phyloP scores from a whole-genome alignment of 2,888 invertebrate genomes.

The Andrena dorsata region DNA sequence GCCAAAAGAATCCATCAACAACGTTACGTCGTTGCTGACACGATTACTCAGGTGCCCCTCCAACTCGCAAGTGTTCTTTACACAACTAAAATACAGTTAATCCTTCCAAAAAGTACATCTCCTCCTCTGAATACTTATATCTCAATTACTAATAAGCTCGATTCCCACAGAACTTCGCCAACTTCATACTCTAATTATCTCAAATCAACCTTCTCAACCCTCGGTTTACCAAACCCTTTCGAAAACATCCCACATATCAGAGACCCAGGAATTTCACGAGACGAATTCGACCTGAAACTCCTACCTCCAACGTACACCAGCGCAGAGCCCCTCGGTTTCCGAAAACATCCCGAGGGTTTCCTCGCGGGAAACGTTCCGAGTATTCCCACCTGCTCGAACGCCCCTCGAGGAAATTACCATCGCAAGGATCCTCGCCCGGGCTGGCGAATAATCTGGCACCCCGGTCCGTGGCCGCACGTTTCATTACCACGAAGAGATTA shows the following conservation, averaged over 20 bases:
- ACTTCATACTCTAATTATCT: no score
- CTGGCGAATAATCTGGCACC: neutral
- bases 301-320: no score
- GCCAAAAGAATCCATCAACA: constrained; percentile 41
- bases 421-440: neutral
- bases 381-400: neutral
- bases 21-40: constrained; percentile 14
- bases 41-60: constrained; percentile 3
- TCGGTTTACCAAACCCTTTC: no score
- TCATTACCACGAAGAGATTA: constrained; percentile 64
- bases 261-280: no score
- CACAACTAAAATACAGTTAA: no score
- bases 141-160: no score
- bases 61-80: neutral
- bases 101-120: no score
- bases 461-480: constrained; percentile 27
- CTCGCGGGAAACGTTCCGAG: neutral
- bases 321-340: neutral
- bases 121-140: no score
- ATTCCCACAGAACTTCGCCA: no score
- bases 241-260: no score
- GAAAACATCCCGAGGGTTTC: neutral
- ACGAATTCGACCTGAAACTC: no score
- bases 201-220: no score
- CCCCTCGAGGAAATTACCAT: neutral